A percentile compares a stretch with the other conserved stretches of the same genome.
Conservation (phyloP, 2,113 vertebrate species). For the Pedetes capensis region DNA sequence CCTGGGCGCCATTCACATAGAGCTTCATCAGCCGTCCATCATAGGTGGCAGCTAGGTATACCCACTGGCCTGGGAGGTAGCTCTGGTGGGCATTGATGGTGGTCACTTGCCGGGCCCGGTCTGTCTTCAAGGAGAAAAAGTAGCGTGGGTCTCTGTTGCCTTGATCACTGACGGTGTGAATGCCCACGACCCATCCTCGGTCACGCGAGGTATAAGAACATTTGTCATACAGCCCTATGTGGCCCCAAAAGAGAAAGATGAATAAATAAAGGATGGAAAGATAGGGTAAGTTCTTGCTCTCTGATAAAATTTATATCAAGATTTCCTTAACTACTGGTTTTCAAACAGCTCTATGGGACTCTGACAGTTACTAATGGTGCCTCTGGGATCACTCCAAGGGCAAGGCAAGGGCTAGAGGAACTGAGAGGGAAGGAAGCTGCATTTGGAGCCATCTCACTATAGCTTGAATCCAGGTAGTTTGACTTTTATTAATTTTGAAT, state of each 20-base stretch:
- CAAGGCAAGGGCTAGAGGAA: neutral
- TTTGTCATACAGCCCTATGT: constrained; percentile 97
- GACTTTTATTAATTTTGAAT: neutral
- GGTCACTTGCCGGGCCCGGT: constrained; percentile 95
- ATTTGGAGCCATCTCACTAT: neutral
- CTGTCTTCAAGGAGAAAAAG: constrained; percentile 99
- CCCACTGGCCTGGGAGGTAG: constrained; percentile 95
- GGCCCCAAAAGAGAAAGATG: constrained; percentile 83
- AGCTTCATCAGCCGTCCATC: constrained; percentile 94
- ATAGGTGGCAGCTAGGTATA: constrained; percentile 93
- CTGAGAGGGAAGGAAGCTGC: neutral
- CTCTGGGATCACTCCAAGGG: constrained; percentile 16
- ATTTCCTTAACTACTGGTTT: neutral
- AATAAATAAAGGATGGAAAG: constrained; percentile 76
- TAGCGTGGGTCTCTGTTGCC: constrained; percentile 96
- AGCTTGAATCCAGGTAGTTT: neutral
- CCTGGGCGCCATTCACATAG: constrained; percentile 96
- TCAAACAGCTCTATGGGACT: neutral
- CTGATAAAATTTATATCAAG: neutral
- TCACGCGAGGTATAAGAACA: constrained; percentile 98
- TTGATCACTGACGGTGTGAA: constrained; percentile 94
- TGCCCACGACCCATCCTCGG: constrained; percentile 97
- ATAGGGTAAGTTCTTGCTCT: constrained; percentile 17
- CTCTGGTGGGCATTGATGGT: constrained; percentile 91
- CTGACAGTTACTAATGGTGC: neutral